phyloP scores from a whole-genome alignment of 2,797 vertebrate species.

The Peromyscus attwateri region DNA sequence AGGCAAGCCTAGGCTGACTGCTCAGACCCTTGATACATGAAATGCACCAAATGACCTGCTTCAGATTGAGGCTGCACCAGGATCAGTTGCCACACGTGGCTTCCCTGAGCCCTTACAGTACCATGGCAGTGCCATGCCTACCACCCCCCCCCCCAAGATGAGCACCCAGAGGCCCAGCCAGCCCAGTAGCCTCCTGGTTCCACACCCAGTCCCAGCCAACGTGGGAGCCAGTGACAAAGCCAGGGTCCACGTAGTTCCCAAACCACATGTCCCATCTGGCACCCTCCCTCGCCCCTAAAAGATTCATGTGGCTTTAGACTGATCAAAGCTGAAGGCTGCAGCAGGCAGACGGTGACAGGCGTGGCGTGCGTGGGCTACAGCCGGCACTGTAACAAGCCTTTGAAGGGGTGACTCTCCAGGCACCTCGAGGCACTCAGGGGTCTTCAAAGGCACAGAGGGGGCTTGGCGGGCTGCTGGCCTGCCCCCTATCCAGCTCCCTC shows the following conservation, averaged over 20 bases:
- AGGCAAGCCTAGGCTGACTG: not conserved
- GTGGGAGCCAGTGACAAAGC: not conserved
- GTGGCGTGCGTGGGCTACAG: constrained; percentile 76
- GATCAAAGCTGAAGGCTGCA: constrained; percentile 87
- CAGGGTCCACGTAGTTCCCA: not conserved
- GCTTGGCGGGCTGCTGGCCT: constrained; percentile 71
- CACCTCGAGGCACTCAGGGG: constrained; percentile 58
- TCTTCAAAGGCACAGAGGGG: constrained; percentile 86
- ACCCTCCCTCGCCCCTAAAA: constrained; percentile 74
- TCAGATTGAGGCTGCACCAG: not conserved
- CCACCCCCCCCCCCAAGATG: not conserved
- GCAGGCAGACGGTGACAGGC: constrained; percentile 80
- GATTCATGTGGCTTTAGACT: constrained; percentile 85
- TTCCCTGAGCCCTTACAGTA: not conserved
- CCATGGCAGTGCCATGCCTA: rapidly evolving
- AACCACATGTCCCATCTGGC: not conserved
- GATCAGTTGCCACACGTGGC: rapidly evolving
- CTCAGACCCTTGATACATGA: not conserved
- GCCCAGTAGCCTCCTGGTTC: not conserved
- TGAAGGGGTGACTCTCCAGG: constrained; percentile 86
- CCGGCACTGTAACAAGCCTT: constrained; percentile 81
- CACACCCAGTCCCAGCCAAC: rapidly evolving
- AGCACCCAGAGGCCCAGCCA: not conserved
- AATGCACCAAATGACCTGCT: not conserved
- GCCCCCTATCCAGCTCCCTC: constrained; percentile 42